Evolutionary conservation across 2,888 invertebrate genomes (phyloP).

Genomic region (Ommatoiulus sabulosus): DNA sequence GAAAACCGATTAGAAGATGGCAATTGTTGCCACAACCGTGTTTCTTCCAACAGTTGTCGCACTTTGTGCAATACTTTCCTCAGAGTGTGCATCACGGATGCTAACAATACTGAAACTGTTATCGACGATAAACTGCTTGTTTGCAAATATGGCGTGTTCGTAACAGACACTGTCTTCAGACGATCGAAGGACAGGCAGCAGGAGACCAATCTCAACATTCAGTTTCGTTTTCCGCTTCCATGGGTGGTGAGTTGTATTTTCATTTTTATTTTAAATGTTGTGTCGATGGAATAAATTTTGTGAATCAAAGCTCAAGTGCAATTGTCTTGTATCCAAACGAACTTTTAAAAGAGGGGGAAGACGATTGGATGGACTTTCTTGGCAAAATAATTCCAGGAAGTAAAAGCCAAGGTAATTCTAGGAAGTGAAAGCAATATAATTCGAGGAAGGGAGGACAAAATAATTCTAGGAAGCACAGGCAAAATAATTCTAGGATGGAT

Average conservation of each 20-base stretch:
- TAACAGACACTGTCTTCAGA: slow-evolving; percentile 61
- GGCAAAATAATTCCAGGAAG: no score
- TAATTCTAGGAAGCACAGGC: no score
- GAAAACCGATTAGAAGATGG: slow-evolving; percentile 58
- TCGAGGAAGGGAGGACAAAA: no score
- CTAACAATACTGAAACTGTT: slow-evolving; percentile 27
- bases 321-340: no score
- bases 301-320: no score
- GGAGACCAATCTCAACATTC: slow-evolving; percentile 62
- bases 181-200: slow-evolving; percentile 57
- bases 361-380: no score
- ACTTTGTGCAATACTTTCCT: slow-evolving; percentile 61
- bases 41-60: slow-evolving; percentile 54
- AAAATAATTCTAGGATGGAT: no score
- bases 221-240: slow-evolving; percentile 66
- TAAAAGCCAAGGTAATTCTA: no score
- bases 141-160: slow-evolving; percentile 61
- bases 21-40: slow-evolving; percentile 57
- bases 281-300: background rate
- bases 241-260: slow-evolving; percentile 67
- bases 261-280: no score
- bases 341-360: no score
- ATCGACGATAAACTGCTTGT: slow-evolving; percentile 53
- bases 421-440: no score
- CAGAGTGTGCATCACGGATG: slow-evolving; percentile 58